Evolutionary conservation across 2,797 vertebrate species (phyloP).

Genomic region (Simalia tracyae): DNA sequence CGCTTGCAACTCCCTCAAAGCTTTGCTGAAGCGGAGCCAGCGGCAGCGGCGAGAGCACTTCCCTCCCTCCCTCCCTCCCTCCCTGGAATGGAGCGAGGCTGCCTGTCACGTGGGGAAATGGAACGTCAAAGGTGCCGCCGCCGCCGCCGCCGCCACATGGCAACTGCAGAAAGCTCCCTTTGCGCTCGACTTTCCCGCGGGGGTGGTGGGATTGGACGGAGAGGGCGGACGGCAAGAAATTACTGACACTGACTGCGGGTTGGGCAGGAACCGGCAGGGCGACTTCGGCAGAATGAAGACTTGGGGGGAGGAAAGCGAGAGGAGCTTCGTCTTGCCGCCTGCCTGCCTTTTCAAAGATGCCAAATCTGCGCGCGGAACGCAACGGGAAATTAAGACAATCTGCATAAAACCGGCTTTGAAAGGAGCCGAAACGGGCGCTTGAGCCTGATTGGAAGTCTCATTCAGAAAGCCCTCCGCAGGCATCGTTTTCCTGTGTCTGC

Average conservation of each 20-base stretch:
- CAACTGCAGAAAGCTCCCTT: conserved; percentile 3
- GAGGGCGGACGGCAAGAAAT: conserved; percentile 20
- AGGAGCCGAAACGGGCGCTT: background rate
- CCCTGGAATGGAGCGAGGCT: conserved; percentile 65
- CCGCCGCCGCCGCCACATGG: conserved; percentile 36
- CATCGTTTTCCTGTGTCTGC: background rate
- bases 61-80: conserved; percentile 42
- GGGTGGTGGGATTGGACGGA: background rate
- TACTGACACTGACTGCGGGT: conserved; percentile 40
- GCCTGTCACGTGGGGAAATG: conserved; percentile 72
- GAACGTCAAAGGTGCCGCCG: conserved; percentile 66
- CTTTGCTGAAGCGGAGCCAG: conserved; percentile 61
- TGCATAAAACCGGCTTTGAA: background rate
- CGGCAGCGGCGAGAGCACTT: conserved; percentile 22
- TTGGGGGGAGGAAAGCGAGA: background rate
- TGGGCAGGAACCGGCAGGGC: conserved; percentile 39
- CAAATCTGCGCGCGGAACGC: background rate
- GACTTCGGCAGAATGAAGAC: conserved; percentile 50
- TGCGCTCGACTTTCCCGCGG: conserved; percentile 9
- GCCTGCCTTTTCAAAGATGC: background rate
- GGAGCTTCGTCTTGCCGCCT: background rate
- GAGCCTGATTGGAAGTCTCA: background rate
- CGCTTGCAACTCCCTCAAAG: conserved; percentile 54
- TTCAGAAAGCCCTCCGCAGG: background rate
- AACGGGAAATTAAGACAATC: background rate